Evolutionary conservation across 2,797 vertebrate genomes (phyloP).

Genomic region (Sebastes oblongus): DNA sequence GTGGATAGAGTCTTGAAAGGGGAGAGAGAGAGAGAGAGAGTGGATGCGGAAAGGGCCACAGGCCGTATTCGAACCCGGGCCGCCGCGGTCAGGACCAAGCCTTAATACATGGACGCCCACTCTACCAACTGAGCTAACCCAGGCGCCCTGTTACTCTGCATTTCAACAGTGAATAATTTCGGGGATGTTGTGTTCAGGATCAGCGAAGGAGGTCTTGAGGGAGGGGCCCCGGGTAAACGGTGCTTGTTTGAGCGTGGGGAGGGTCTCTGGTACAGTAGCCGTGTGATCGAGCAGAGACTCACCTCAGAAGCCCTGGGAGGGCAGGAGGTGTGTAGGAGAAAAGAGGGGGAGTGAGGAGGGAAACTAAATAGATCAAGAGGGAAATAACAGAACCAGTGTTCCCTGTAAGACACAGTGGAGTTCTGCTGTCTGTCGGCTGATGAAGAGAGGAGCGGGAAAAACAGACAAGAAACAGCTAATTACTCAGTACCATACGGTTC

Average conservation of each 20-base stretch:
- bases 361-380: constrained; percentile 37
- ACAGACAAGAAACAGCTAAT: constrained; percentile 4
- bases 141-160: constrained; percentile 5
- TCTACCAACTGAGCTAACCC: no score
- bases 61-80: no score
- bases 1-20: no score
- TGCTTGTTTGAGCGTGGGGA: constrained; percentile 4
- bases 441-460: not conserved
- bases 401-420: not conserved
- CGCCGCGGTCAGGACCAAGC: no score
- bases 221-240: constrained; percentile 11
- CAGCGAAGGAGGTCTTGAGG: constrained; percentile 10
- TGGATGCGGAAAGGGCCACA: no score
- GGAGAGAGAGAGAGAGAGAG: no score
- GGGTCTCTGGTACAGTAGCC: constrained; percentile 28
- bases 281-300: constrained; percentile 20
- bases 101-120: no score
- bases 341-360: not conserved
- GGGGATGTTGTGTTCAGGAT: constrained; percentile 20
- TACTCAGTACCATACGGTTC: not conserved
- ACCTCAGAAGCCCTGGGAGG: not conserved
- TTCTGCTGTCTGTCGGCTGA: not conserved
- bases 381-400: constrained; percentile 45
- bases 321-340: not conserved
- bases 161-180: constrained; percentile 40